A percentile compares a stretch with the other conserved stretches of the same genome.
Evolutionary conservation across 2,113 vertebrate genomes (phyloP).

Genomic region (Hippocampus barbouri): DNA sequence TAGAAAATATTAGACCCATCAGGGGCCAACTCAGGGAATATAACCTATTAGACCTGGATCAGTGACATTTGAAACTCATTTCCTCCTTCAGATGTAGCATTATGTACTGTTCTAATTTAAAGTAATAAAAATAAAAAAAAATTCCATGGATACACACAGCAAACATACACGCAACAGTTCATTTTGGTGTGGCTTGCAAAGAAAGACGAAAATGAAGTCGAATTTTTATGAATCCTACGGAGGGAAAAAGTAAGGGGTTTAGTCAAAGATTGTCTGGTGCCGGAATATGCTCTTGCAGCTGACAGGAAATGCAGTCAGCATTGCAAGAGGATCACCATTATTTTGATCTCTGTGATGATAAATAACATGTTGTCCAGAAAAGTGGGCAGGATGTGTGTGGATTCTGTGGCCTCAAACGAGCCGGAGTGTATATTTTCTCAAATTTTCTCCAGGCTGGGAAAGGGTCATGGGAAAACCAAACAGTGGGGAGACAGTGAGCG

Average conservation of each 20-base stretch:
- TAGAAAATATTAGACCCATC: slow-evolving; percentile 6
- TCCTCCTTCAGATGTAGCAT: neutral
- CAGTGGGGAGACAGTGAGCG: slow-evolving; percentile 30
- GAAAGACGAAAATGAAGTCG: slow-evolving; percentile 38
- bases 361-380: slow-evolving; percentile 32
- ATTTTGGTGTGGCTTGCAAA: slow-evolving; percentile 11
- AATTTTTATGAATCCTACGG: slow-evolving; percentile 46
- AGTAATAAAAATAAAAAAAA: slow-evolving; percentile 21
- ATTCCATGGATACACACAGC: slow-evolving; percentile 23
- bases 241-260: slow-evolving; percentile 16
- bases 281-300: slow-evolving; percentile 12
- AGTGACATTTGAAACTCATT: slow-evolving; percentile 7
- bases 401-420: slow-evolving; percentile 40
- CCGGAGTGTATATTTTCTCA: slow-evolving; percentile 43
- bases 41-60: neutral
- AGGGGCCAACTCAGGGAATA: neutral
- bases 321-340: slow-evolving; percentile 23
- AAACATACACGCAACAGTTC: slow-evolving; percentile 8
- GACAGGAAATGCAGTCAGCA: slow-evolving; percentile 7
- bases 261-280: slow-evolving; percentile 11
- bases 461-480: slow-evolving; percentile 69
- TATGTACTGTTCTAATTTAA: slow-evolving; percentile 1
- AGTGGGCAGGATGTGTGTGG: slow-evolving; percentile 44
- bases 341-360: slow-evolving; percentile 26
- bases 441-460: slow-evolving; percentile 37